Evolutionary conservation across 2,888 invertebrate genomes (phyloP), one percentile per base, ranked within the genome.

Genomic region (Trisateles emortualis): DNA sequence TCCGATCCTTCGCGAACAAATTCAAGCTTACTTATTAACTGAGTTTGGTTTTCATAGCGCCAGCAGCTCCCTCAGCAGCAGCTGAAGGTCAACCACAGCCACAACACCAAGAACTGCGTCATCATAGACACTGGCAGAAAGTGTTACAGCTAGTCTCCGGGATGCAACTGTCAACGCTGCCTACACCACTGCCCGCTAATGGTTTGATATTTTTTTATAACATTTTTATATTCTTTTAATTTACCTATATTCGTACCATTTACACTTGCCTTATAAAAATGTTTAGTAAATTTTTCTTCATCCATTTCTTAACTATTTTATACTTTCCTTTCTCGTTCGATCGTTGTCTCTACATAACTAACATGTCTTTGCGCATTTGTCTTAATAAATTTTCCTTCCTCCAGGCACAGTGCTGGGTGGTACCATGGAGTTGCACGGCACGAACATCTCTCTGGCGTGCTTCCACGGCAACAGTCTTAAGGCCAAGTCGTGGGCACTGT

Each of bases 381-480:
- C n/a, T n/a, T n/a, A n/a, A n/a, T n/a, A n/a, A n/a, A n/a, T n/a
- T 22, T 22, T 22, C 5, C 5, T 22, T 22, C 9, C 4, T 14
- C 22, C 89, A 86, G 96, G 98, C 59, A 96, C 97, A 17, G 96
- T 97, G 10, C 92, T 98, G 0, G 98, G 98, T 22, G 97, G 98
- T 44, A 97, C 97, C 39, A 95, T 98, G 95, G 96, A 99, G 88
- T 88, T 98, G 65, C 96, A 97, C 87, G 97, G 97, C 32, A 96
- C 96, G 59, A 98, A 99, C 87, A 97, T 99, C 52, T 98, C 98
- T 4, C 92, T 99, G 64, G 99, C 98, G 2, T 99, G 99, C 86
- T 99, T 99, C 94, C 98, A 99, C 87, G 99, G 99, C 29, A 97
- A 98, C 81, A 99, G 99, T 89, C 98, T 99, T 86, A 98, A 98